Evolutionary conservation across 2,797 vertebrate genomes (phyloP), one percentile per base, ranked within the genome.

Genomic region (Anableps anableps): DNA sequence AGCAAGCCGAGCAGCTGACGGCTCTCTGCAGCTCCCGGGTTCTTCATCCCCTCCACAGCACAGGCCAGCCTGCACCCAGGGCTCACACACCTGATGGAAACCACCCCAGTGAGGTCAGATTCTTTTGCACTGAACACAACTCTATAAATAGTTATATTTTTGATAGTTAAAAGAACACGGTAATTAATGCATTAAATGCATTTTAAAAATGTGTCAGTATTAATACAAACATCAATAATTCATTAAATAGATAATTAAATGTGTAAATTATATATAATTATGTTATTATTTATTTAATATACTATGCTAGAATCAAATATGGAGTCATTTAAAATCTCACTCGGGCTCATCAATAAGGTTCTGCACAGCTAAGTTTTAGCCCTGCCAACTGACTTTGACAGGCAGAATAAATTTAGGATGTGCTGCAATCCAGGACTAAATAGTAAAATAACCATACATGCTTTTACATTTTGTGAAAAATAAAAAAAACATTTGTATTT

Each of bases 11-110:
- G 85, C 86, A 97, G 88, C 41, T 82, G 81, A 0, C 71, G 90
- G 86, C 83, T 88, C 78, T 94, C 93, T 0, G 51, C 90, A 8
- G 87, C 74, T 31, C 90, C 94, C 26, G 92, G 89, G 82, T 88
- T 93, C 92, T 96, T 97, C 96, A 96, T 97, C 26, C 11, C 83
- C 81, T 43, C 72, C 51, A 48, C 74, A 75, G 78, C 80, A 76
- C 66, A 80, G 89, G 95, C 91, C 95, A 94, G 92, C 82, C 94
- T 95, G 88, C 81, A 85, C 68, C 81, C 79, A 58, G 90, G 91
- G 81, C 89, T 80, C 86, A 29, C 75, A 92, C 95, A 94, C 91
- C 95, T 97, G 88, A 38, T 53, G 34, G 19, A 55, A 16, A 23
- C 34, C 38, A 58, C 62, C 17, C 45, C 29, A 58, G 29, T 45